These are phyloP conservation scores for Protonibea diacanthus DNA, from an alignment of 2,797 vertebrate species.

Conservation along the genomic window DNA sequence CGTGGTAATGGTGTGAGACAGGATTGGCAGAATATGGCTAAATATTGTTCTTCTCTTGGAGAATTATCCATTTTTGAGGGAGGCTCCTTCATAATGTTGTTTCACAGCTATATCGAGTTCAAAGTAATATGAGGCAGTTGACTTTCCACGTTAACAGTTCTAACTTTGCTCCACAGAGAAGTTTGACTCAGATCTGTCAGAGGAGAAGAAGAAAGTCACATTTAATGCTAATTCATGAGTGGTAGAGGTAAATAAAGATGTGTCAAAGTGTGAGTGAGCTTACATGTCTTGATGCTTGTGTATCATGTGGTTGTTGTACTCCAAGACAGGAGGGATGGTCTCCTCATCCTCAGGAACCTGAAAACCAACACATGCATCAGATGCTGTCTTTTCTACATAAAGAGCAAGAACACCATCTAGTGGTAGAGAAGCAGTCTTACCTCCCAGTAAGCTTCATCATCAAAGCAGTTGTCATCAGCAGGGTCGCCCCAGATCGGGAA, in stretches of 20 bases:
- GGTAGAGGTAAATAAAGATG: not conserved
- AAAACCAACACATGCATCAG: constrained; percentile 20
- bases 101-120: constrained; percentile 37
- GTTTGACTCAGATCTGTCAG: constrained; percentile 80
- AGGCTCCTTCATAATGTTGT: constrained; percentile 32
- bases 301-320: constrained; percentile 85
- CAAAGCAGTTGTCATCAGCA: constrained; percentile 93
- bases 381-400: not conserved
- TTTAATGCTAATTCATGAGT: not conserved
- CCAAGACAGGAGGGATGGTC: constrained; percentile 79
- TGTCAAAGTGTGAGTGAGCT: constrained; percentile 25
- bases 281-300: constrained; percentile 80
- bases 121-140: not conserved
- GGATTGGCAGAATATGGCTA: not conserved
- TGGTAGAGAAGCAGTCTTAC: constrained; percentile 78
- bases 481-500: constrained; percentile 93
- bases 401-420: constrained; percentile 45
- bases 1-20: not conserved
- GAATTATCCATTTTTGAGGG: not conserved
- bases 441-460: constrained; percentile 96
- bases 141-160: not conserved
- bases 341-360: constrained; percentile 92
- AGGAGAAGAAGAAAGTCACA: constrained; percentile 6
- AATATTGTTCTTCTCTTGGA: not conserved
- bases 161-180: constrained; percentile 83